phyloP scores from a whole-genome alignment of 2,888 invertebrate species.

The Catocala nupta region DNA sequence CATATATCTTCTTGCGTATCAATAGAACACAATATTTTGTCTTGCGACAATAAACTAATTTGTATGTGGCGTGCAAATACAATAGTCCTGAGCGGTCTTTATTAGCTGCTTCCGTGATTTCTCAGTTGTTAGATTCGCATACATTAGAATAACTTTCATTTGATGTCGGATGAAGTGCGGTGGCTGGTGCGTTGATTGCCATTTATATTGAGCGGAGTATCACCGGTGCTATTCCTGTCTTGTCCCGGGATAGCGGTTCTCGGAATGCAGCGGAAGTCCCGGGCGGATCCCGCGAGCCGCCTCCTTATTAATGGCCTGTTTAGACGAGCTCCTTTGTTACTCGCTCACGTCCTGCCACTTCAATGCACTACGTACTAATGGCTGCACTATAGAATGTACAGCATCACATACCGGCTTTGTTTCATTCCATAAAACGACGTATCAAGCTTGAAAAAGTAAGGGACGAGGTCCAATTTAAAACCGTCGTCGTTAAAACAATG shows the following conservation, averaged over 20 bases:
- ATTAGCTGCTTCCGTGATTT: constrained; percentile 6
- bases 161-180: constrained; percentile 30
- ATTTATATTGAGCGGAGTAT: constrained; percentile 66
- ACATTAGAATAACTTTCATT: constrained; percentile 20
- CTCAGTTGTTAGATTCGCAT: constrained; percentile 3
- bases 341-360: constrained; percentile 81
- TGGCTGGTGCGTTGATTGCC: constrained; percentile 59
- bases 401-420: constrained; percentile 45
- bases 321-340: constrained; percentile 85
- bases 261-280: constrained; percentile 84
- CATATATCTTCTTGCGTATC: no score
- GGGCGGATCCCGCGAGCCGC: constrained; percentile 76
- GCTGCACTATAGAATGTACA: constrained; percentile 48
- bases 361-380: constrained; percentile 58
- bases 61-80: not conserved
- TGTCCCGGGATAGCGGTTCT: constrained; percentile 80
- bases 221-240: constrained; percentile 81
- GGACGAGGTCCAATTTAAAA: constrained; percentile 47
- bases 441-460: constrained; percentile 52
- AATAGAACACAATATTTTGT: no score
- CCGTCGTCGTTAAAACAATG: constrained; percentile 59
- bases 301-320: constrained; percentile 87
- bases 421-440: constrained; percentile 28
- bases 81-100: not conserved
- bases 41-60: no score